Base-by-base conservation (phyloP, 2,113 vertebrate genomes). In the Xyliphius kryptos region DNA sequence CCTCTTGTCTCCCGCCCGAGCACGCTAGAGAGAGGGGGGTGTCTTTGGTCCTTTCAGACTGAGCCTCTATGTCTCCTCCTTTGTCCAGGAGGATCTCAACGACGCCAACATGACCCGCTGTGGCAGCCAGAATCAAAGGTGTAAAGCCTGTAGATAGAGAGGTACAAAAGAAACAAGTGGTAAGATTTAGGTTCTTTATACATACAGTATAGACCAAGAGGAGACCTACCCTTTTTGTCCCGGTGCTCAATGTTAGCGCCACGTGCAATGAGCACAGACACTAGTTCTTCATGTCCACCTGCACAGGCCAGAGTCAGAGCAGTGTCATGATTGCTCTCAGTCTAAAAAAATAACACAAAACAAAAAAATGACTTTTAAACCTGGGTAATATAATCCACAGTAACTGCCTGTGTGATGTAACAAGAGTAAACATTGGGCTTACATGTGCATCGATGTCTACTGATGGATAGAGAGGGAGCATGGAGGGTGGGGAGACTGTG, bases 11-110 rank as follows among this genome's bases (percentile, higher is more conserved):
- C 56, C 95, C 95, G 61, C 96, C 94, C 4, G 95, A 98, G 81
- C 96, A 98, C 10, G 96, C 95, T 74, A 98, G 71, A 1, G 96
- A 98, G 56, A 98, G 91, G 1, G 95, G 96, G 46, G 96, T 98
- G 82, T 98, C 95, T 89, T 98, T 98, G 77, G 96, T 98, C 86
- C 96, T 89, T 84, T 98, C 96, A 9, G 96, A 98, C 75, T 98
- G 96, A 47, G 96, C 96, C 79, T 98, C 96, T 71, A 98, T 98
- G 69, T 98, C 96, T 14, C 93, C 96, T 64, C 96, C 94, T 89
- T 97, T 98, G 81, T 98, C 96, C 73, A 98, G 82, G 17, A 98
- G 92, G 43, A 98, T 95, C 80, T 98, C 96, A 58, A 98, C 96
- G 1, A 98, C 96, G 11, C 94, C 95, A 55, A 97, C 95, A 15